Conservation (phyloP, 2,797 vertebrate species). For the Characodon lateralis region DNA sequence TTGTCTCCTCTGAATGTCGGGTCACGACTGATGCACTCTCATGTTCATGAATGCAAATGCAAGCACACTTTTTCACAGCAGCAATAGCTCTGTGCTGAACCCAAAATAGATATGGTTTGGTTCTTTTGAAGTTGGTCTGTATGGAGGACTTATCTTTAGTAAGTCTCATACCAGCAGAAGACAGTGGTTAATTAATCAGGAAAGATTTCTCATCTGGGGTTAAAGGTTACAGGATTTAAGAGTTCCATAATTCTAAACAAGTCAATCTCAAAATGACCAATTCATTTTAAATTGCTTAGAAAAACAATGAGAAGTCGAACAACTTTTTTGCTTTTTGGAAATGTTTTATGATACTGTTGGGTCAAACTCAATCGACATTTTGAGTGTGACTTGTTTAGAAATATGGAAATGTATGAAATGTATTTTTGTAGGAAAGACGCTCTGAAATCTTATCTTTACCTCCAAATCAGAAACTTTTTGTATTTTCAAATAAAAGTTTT, state of each 20-base stretch:
- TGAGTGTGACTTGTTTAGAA: neutral
- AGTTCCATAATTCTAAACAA: neutral
- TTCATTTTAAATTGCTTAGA: neutral
- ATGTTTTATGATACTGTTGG: neutral
- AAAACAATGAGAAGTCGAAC: neutral
- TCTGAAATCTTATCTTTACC: neutral
- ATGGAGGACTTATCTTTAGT: neutral
- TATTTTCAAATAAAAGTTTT: neutral
- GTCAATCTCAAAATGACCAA: no score
- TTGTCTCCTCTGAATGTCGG: conserved; percentile 50
- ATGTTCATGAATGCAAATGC: conserved; percentile 47
- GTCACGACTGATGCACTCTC: conserved; percentile 37
- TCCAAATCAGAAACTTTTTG: neutral
- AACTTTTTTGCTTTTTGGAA: neutral
- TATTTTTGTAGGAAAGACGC: neutral
- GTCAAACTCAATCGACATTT: neutral
- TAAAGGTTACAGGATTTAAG: neutral
- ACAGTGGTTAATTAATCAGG: neutral
- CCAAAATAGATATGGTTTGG: neutral
- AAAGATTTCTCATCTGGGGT: neutral
- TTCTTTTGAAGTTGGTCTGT: neutral
- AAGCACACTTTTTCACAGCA: conserved; percentile 23
- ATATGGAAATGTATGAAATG: neutral
- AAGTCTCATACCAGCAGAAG: neutral
- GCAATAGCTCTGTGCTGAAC: conserved; percentile 15